Conservation (phyloP, 2,113 vertebrate species). For the Psilopsiagon aymara region DNA sequence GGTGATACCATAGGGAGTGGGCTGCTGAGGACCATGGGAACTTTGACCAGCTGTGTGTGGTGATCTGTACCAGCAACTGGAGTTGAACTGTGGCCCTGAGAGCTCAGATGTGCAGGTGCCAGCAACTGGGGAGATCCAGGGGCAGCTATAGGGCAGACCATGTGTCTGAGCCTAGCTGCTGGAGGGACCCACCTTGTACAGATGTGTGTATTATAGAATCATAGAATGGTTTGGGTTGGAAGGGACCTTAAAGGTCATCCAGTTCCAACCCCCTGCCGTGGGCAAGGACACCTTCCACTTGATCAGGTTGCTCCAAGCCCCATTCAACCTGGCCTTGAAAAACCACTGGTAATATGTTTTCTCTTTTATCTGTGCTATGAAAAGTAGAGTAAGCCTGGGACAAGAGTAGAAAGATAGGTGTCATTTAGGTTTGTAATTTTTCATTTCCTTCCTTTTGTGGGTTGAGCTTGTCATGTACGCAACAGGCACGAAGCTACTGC, state of each 20-base stretch:
- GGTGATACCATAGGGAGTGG: not conserved
- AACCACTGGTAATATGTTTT: not conserved
- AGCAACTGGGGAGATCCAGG: not conserved
- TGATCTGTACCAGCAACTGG: not conserved
- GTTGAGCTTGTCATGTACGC: not conserved
- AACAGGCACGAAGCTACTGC: not conserved
- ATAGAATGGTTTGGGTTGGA: not conserved
- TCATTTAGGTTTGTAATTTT: not conserved
- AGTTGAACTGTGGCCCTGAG: not conserved
- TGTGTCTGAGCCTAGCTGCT: not conserved
- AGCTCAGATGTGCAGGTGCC: not conserved
- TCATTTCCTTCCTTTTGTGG: conserved; percentile 45
- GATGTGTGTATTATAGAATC: not conserved
- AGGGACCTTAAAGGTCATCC: not conserved
- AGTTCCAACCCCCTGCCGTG: not conserved
- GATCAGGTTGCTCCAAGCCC: not conserved
- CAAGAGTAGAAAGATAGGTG: not conserved
- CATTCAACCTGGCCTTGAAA: not conserved
- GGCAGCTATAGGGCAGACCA: not conserved
- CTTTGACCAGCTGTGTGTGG: not conserved
- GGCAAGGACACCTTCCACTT: not conserved
- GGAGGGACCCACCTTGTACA: not conserved
- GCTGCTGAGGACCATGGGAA: not conserved
- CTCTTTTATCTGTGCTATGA: not conserved
- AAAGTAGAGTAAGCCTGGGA: not conserved